Evolutionary conservation across 2,797 vertebrate genomes (phyloP), one percentile per base, ranked within the genome.

Genomic region (Neoniphon sammara): DNA sequence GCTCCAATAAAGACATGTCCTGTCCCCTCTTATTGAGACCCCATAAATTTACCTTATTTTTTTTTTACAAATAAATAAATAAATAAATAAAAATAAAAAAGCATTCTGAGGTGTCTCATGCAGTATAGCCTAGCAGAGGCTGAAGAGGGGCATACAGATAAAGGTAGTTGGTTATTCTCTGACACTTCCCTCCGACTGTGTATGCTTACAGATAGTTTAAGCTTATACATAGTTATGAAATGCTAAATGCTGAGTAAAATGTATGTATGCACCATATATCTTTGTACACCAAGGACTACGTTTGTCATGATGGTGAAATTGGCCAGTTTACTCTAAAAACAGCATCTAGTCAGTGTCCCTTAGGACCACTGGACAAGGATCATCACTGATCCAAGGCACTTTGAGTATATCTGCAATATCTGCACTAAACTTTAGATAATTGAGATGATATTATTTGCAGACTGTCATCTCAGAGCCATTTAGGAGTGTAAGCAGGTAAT

Each of bases 401-500:
- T 57, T 27, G 50, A 31, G 15, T 30, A 73, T n/a, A 21, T 66
- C 21, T 20, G 21, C 10, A 11, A 44, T 25, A 23, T 47, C 10
- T 5, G 59, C 53, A 54, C 39, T 57, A 25, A 21, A 61, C 39
- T 47, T 47, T 15, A 57, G 57, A 50, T 65, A 25, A 47, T 55
- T 47, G 15, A 57, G 57, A 46, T 65, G 31, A 47, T 58, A 34
- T 44, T 52, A 8, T 36, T 18, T 65, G 62, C 76, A 44, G 27
- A 49, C 36, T 62, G 31, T 25, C 5, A 0, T 53, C 63, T 71
- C 70, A 54, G 53, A 74, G 52, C 56, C 30, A 58, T 70, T 80
- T 39, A 53, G 25, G n/a, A 78, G 42, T 64, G 44, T 62, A 77
- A 79, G 66, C 71, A 72, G 75, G 74, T 78, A 84, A 85, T 84